A percentile compares a stretch with the other conserved stretches of the same genome.
Evolutionary conservation across 2,888 invertebrate genomes (phyloP).

Genomic region (Parnassius orleans): DNA sequence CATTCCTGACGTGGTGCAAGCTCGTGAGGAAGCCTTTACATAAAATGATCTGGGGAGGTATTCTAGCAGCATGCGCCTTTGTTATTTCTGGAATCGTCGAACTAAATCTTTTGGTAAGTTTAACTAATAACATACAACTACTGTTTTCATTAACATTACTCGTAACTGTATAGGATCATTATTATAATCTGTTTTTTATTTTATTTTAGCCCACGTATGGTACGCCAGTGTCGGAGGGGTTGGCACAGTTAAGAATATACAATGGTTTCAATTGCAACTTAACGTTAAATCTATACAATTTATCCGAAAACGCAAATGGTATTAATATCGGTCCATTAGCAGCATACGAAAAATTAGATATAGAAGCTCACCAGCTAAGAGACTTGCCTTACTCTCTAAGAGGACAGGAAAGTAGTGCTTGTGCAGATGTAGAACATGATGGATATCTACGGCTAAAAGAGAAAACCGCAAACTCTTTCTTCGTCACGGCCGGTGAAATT

Average conservation of each 20-base stretch:
- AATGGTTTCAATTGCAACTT: constrained; percentile 83
- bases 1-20: constrained; percentile 85
- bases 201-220: constrained; percentile 78
- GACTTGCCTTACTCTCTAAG: constrained; percentile 60
- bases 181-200: neutral
- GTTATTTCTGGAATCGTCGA: constrained; percentile 93
- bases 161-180: too few species aligned
- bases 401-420: constrained; percentile 46
- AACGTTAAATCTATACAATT: constrained; percentile 45
- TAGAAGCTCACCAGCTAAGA: constrained; percentile 43
- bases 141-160: neutral
- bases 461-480: constrained; percentile 66
- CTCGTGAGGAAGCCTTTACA: constrained; percentile 89
- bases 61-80: constrained; percentile 92
- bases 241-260: constrained; percentile 85
- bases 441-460: constrained; percentile 53
- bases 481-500: constrained; percentile 50
- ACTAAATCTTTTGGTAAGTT: constrained; percentile 84
- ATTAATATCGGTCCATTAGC: constrained; percentile 53
- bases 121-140: too few species aligned
- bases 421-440: constrained; percentile 42
- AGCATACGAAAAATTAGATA: constrained; percentile 66
- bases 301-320: constrained; percentile 35
- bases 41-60: constrained; percentile 92
- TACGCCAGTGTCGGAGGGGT: constrained; percentile 78